phyloP scores from a whole-genome alignment of 2,888 invertebrate species.

The Pecten maximus region DNA sequence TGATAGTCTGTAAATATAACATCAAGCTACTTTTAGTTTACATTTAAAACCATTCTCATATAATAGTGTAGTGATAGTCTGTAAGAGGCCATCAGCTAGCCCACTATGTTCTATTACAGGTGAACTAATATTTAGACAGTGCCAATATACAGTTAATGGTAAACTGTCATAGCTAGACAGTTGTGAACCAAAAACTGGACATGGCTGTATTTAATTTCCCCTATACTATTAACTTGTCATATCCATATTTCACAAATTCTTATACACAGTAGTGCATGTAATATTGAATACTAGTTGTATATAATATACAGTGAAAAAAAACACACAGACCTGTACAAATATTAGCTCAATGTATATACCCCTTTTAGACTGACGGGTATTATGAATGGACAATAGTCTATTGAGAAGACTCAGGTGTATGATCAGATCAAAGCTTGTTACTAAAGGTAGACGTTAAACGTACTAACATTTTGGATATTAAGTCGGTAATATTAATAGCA shows the following conservation, averaged over 20 bases:
- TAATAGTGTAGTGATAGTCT: too few relatives aligned
- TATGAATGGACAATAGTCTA: not conserved
- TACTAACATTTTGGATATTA: too few relatives aligned
- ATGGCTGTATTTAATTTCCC: not conserved
- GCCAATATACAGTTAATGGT: not conserved
- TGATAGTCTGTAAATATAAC: too few relatives aligned
- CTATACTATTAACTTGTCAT: not conserved
- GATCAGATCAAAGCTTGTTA: not conserved
- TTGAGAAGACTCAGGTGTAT: not conserved
- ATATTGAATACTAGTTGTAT: not conserved
- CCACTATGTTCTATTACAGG: not conserved
- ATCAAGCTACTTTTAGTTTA: too few relatives aligned
- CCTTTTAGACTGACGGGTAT: not conserved
- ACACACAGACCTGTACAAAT: not conserved
- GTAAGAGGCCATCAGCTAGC: not conserved
- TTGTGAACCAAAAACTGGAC: not conserved
- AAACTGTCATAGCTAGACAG: not conserved
- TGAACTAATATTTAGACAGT: not conserved
- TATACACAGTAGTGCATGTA: constrained; percentile 12
- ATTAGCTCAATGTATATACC: constrained; percentile 3
- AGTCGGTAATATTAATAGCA: too few relatives aligned
- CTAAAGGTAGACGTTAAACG: not conserved
- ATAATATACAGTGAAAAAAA: not conserved
- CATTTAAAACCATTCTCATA: too few relatives aligned
- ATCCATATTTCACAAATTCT: not conserved